Percentiles rank a stretch among this genome's conserved stretches.
These are phyloP conservation scores for Chloroclystis v-ata DNA, from an alignment of 2,888 invertebrate genomes.

Conservation along the genomic window DNA sequence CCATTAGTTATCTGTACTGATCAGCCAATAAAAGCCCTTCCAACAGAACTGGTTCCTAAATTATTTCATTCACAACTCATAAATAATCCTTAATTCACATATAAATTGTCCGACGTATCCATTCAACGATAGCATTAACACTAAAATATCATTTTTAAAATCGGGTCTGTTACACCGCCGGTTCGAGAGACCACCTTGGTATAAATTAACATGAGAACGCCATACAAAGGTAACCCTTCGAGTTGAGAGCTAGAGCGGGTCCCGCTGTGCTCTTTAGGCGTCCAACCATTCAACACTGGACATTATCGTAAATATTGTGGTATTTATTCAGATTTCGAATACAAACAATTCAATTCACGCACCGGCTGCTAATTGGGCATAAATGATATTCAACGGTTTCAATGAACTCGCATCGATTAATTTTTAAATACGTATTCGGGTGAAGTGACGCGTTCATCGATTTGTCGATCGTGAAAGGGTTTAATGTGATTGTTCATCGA, in stretches of 20 bases:
- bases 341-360: conserved; percentile 78
- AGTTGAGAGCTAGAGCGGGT: conserved; percentile 49
- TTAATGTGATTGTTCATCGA: conserved; percentile 39
- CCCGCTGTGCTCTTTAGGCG: conserved; percentile 59
- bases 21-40: not conserved
- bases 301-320: conserved; percentile 77
- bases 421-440: conserved; percentile 67
- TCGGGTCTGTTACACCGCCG: conserved; percentile 32
- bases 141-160: conserved; percentile 69
- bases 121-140: conserved; percentile 62
- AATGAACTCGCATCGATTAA: conserved; percentile 61
- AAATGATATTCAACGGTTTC: conserved; percentile 72
- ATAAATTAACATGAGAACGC: conserved; percentile 69
- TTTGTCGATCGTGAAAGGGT: conserved; percentile 51
- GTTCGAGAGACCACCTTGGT: conserved; percentile 67
- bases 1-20: conserved; percentile 1
- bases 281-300: conserved; percentile 64
- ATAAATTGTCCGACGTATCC: conserved; percentile 49
- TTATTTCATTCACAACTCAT: conserved; percentile 25
- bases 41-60: conserved; percentile 11
- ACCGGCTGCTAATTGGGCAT: conserved; percentile 73
- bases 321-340: conserved; percentile 73
- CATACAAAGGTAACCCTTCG: conserved; percentile 73
- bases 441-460: conserved; percentile 60
- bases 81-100: conserved; percentile 43